Conservation (phyloP, 2,797 vertebrate species). For the Pitangus sulphuratus region DNA sequence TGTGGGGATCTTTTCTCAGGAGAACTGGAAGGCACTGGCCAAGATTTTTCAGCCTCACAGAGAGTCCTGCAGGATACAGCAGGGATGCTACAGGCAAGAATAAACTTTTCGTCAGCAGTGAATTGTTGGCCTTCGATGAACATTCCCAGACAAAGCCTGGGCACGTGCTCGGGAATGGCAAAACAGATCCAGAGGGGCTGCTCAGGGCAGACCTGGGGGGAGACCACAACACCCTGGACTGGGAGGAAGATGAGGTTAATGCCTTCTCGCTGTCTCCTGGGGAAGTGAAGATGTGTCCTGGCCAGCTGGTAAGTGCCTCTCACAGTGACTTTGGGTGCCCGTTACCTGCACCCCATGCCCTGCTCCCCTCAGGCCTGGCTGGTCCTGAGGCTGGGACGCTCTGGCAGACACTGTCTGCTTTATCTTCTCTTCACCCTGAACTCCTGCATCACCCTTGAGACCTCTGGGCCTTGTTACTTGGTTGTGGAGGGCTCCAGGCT, state of each 20-base stretch:
- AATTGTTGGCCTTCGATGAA: not conserved
- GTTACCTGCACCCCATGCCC: not conserved
- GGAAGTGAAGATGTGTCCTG: not conserved
- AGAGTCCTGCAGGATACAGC: not conserved
- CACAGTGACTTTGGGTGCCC: not conserved
- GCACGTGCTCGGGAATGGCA: fast-evolving
- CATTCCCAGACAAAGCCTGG: not conserved
- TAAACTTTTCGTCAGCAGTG: not conserved
- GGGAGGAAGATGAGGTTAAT: not conserved
- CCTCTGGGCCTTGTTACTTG: not conserved
- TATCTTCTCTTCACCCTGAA: not conserved
- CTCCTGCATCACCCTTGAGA: not conserved
- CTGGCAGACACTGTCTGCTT: fast-evolving
- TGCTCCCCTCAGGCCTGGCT: not conserved
- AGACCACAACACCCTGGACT: not conserved
- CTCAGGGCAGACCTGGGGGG: not conserved
- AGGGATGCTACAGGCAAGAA: not conserved
- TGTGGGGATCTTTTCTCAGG: not conserved
- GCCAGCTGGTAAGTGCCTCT: not conserved
- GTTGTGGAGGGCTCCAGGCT: not conserved
- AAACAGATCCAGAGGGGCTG: not conserved
- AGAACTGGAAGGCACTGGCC: not conserved
- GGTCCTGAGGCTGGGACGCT: not conserved
- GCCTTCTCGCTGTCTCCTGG: not conserved
- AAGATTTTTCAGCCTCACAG: not conserved